phyloP scores from a whole-genome alignment of 2,797 vertebrate genomes.

The Ctenopoma multispine region DNA sequence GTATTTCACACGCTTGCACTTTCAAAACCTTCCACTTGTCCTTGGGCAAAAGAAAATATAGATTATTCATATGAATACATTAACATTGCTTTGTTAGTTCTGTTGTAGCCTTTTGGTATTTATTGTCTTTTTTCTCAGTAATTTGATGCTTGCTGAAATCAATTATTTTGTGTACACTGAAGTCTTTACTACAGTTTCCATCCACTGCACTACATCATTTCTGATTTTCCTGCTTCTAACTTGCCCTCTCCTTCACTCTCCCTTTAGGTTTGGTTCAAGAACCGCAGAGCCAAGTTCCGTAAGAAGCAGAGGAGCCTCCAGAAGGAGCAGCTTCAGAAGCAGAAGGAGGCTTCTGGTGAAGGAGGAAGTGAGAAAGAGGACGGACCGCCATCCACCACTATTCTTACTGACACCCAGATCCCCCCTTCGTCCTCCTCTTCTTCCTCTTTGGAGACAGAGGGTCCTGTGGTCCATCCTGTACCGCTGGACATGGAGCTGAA shows the following conservation, averaged over 20 bases:
- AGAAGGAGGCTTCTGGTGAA: conserved; percentile 90
- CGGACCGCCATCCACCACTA: conserved; percentile 67
- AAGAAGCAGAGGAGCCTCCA: conserved; percentile 99
- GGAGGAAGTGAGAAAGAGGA: conserved; percentile 87
- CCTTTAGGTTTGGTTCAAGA: conserved; percentile 97
- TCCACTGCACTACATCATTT: neutral
- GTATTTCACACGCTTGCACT: neutral
- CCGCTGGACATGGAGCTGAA: conserved; percentile 89
- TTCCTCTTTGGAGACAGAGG: conserved; percentile 82
- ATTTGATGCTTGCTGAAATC: neutral
- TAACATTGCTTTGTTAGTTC: no score
- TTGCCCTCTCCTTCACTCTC: neutral
- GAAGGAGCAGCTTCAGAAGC: conserved; percentile 98
- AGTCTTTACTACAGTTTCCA: neutral
- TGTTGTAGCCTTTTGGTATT: no score
- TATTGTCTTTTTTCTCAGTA: neutral
- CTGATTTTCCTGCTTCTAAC: neutral
- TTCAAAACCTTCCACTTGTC: neutral
- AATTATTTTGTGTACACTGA: neutral
- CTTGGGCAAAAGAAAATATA: no score
- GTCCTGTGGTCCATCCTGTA: conserved; percentile 72
- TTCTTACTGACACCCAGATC: conserved; percentile 84
- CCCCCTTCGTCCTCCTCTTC: conserved; percentile 79
- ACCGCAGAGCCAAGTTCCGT: conserved; percentile 97
- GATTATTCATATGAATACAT: neutral